phyloP scores from a whole-genome alignment of 2,797 vertebrate genomes.

The Hippocampus kuda region DNA sequence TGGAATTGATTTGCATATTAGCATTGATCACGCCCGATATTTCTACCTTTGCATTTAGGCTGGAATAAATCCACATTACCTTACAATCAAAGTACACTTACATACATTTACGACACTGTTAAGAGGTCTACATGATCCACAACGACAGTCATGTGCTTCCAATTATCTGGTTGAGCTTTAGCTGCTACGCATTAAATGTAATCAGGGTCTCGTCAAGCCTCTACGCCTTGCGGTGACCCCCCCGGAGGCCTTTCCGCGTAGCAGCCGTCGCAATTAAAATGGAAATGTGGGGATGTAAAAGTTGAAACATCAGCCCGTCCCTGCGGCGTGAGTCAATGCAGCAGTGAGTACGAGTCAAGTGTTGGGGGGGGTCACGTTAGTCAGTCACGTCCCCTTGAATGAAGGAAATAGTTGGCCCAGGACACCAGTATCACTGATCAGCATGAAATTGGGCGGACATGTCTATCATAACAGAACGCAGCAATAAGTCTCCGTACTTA shows the following conservation, averaged over 20 bases:
- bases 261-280: constrained; percentile 5
- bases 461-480: neutral
- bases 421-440: neutral
- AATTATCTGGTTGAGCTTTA: neutral
- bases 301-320: neutral
- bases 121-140: neutral
- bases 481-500: neutral
- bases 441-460: neutral
- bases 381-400: neutral
- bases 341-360: neutral
- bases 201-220: neutral
- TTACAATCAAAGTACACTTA: neutral
- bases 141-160: constrained; percentile 2
- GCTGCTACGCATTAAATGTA: neutral
- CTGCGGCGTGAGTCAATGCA: neutral
- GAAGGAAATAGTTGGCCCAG: neutral
- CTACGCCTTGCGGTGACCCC: neutral
- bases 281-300: constrained; percentile 5
- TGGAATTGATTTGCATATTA: neutral
- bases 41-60: constrained; percentile 28
- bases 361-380: neutral
- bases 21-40: neutral
- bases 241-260: neutral
- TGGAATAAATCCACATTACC: neutral
- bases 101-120: neutral